These are phyloP conservation scores for Apteryx mantelli DNA, from an alignment of 2,113 vertebrate species.

Conservation along the genomic window DNA sequence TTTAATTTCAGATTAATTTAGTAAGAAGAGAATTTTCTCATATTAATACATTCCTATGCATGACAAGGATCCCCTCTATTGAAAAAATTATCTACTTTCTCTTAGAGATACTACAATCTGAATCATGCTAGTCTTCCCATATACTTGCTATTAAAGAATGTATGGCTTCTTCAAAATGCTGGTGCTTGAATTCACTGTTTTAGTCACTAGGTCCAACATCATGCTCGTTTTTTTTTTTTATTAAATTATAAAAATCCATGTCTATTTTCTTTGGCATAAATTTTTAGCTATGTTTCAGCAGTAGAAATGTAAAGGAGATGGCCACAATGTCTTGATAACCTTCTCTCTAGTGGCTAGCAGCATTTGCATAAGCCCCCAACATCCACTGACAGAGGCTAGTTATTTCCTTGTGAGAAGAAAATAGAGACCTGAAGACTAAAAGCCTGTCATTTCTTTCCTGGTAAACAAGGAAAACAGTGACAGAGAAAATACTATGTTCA, in stretches of 20 bases:
- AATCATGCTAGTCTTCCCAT: not conserved
- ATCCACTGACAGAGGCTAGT: fast-evolving
- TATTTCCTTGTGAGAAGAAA: not conserved
- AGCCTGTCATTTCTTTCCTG: not conserved
- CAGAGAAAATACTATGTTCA: not conserved
- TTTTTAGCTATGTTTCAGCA: not conserved
- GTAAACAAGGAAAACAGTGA: not conserved
- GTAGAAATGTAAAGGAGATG: not conserved
- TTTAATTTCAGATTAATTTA: too few relatives aligned
- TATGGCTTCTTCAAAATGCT: not conserved
- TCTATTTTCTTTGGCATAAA: not conserved
- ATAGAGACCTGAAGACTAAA: not conserved
- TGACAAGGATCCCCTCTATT: not conserved
- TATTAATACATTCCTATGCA: not conserved
- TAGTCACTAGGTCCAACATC: not conserved
- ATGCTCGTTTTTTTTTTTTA: not conserved
- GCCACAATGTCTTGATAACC: not conserved
- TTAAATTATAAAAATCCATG: not conserved
- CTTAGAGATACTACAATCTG: not conserved
- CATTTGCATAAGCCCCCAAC: not conserved
- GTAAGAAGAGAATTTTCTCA: not conserved
- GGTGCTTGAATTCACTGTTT: not conserved
- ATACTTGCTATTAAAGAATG: not conserved
- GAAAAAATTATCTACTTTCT: not conserved
- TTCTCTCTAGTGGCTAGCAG: not conserved